Conservation (phyloP, 2,888 invertebrate species). For the Pasiphila rectangulata region DNA sequence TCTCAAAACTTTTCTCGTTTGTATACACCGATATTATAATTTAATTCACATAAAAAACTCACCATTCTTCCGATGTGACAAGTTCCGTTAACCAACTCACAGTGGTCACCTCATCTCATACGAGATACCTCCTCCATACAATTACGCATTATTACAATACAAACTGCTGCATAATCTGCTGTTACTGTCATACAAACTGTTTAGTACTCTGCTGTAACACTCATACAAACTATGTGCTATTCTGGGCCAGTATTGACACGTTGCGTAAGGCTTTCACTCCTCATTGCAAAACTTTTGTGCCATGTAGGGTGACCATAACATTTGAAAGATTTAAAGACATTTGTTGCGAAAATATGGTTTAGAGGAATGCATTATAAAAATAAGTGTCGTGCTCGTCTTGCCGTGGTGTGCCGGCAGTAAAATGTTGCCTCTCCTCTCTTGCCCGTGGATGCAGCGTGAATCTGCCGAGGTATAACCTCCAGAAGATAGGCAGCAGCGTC, state of each 20-base stretch:
- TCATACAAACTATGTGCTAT: slow-evolving; percentile 3
- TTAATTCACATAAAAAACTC: slow-evolving; percentile 37
- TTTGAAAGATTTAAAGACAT: not conserved
- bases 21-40: too few species aligned
- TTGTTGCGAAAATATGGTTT: too few species aligned
- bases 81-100: slow-evolving; percentile 46
- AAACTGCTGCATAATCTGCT: slow-evolving; percentile 1
- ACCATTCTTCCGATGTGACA: slow-evolving; percentile 61
- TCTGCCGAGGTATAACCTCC: too few species aligned
- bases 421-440: too few species aligned
- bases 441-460: too few species aligned
- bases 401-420: too few species aligned
- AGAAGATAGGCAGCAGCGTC: too few species aligned
- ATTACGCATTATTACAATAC: not conserved
- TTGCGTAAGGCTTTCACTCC: slow-evolving; percentile 40
- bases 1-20: too few species aligned
- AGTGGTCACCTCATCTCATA: slow-evolving; percentile 29
- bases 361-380: too few species aligned
- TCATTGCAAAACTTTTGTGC: slow-evolving; percentile 35
- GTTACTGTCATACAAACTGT: slow-evolving; percentile 7
- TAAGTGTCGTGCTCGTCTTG: too few species aligned
- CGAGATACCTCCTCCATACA: slow-evolving; percentile 7
- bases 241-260: slow-evolving; percentile 15
- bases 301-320: slow-evolving; percentile 17
- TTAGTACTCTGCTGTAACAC: not conserved